Evolutionary conservation across 2,888 invertebrate species (phyloP).

Genomic region (Spisula solida): DNA sequence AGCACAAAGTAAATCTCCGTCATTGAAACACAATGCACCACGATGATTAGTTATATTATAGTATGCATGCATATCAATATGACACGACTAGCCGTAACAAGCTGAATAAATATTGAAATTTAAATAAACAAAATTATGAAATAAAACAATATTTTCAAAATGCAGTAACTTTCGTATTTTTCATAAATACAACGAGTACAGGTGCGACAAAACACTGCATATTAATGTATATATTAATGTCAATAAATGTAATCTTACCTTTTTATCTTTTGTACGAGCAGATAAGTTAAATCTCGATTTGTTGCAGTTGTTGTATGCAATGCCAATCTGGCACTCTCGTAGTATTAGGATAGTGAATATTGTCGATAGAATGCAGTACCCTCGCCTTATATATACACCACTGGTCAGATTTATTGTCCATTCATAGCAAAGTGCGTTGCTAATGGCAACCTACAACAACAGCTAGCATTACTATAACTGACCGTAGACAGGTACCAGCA

Average conservation of each 20-base stretch:
- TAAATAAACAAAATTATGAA: too few species aligned
- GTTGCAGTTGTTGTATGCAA: not conserved
- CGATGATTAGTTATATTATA: too few species aligned
- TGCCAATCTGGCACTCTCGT: not conserved
- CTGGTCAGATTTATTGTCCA: not conserved
- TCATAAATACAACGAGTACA: too few species aligned
- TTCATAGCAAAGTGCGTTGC: not conserved
- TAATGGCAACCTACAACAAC: not conserved
- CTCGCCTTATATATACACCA: not conserved
- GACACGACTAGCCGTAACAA: too few species aligned
- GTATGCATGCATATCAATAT: too few species aligned
- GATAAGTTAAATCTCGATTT: not conserved
- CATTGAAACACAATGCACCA: too few species aligned
- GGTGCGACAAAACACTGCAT: not conserved
- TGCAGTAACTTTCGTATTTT: too few species aligned
- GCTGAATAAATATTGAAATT: too few species aligned
- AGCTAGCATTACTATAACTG: not conserved
- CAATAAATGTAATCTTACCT: not conserved
- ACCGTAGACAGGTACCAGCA: too few species aligned
- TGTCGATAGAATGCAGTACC: not conserved
- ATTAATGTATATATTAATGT: not conserved
- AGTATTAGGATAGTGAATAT: not conserved
- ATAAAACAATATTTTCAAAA: too few species aligned
- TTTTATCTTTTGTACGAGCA: not conserved
- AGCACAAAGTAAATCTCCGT: too few species aligned